Conservation (phyloP, 2,888 invertebrate species). For the Sepiola atlantica region DNA sequence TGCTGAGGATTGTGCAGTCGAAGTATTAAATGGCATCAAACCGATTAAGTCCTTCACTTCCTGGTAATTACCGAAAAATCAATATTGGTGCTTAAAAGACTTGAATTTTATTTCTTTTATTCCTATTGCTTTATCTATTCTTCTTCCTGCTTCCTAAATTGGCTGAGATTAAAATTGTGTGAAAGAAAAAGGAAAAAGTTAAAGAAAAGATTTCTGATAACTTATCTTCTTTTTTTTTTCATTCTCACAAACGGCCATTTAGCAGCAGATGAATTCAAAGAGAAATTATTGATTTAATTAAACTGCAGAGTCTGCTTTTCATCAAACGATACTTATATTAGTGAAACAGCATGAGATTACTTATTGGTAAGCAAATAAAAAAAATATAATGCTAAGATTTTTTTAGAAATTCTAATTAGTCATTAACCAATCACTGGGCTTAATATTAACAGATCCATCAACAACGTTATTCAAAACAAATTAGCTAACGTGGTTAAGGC, state of each 20-base stretch:
- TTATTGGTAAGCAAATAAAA: not conserved
- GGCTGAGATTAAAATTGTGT: not conserved
- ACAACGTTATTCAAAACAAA: too few relatives aligned
- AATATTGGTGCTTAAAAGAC: not conserved
- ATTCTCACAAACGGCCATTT: not conserved
- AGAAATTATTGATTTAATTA: not conserved
- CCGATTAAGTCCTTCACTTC: not conserved
- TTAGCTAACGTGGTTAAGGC: too few relatives aligned
- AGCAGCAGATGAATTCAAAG: not conserved
- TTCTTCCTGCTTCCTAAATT: not conserved
- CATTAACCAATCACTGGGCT: too few relatives aligned
- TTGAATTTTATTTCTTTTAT: not conserved
- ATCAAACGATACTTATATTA: not conserved
- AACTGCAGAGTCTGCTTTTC: not conserved
- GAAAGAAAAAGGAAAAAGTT: not conserved
- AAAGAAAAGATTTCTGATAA: not conserved
- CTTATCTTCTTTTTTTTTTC: not conserved
- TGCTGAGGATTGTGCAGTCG: not conserved
- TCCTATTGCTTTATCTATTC: slow-evolving; percentile 4
- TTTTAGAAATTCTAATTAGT: too few relatives aligned
- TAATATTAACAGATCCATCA: too few relatives aligned
- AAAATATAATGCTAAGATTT: not conserved
- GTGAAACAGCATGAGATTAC: not conserved
- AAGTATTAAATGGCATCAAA: not conserved
- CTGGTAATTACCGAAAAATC: slow-evolving; percentile 1